phyloP scores from a whole-genome alignment of 2,113 vertebrate species.

The Oncorhynchus clarkii region DNA sequence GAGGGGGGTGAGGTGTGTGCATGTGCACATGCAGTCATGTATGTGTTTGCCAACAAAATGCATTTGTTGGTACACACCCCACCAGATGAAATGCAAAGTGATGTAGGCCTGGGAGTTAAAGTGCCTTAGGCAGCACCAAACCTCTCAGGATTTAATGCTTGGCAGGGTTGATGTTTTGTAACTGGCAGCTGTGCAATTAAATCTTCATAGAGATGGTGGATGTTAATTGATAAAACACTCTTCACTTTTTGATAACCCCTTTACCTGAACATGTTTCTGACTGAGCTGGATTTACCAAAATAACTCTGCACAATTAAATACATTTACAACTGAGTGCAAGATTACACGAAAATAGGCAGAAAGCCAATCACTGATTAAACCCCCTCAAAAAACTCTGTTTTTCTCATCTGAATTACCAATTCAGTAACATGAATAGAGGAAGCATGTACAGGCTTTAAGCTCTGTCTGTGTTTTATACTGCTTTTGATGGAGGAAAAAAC shows the following conservation, averaged over 20 bases:
- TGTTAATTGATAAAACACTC: neutral
- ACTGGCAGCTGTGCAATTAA: conserved; percentile 6
- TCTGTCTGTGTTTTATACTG: neutral
- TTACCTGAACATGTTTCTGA: neutral
- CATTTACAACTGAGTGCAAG: neutral
- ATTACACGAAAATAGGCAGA: neutral
- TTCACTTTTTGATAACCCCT: neutral
- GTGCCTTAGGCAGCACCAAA: neutral
- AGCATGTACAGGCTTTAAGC: neutral
- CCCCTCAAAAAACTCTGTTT: neutral
- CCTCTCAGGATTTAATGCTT: conserved; percentile 2
- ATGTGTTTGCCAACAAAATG: neutral
- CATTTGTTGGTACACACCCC: neutral
- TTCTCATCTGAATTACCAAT: neutral
- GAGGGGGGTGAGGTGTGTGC: neutral
- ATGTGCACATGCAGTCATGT: neutral
- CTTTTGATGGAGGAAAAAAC: conserved; percentile 2
- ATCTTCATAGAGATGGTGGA: neutral
- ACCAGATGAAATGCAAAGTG: conserved; percentile 5
- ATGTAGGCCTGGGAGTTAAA: neutral
- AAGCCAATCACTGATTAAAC: neutral
- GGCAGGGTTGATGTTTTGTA: neutral
- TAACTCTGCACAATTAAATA: neutral
- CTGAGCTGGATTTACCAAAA: conserved; percentile 2
- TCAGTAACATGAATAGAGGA: neutral